Base-by-base conservation (phyloP, 1,140 invertebrate species). In the Aphaenogaster rudis region DNA sequence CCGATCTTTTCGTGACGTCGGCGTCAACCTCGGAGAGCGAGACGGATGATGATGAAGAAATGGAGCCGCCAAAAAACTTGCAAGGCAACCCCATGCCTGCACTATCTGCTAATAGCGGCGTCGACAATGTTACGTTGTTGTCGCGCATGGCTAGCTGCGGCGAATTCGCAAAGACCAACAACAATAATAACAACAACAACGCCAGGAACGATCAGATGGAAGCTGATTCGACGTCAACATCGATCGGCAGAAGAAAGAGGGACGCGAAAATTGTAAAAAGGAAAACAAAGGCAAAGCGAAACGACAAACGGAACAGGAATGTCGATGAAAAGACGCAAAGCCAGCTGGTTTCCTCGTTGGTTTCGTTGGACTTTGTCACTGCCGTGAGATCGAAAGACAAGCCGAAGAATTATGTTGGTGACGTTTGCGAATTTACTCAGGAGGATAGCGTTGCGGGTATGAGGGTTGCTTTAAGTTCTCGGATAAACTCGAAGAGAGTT, bases 81-180 rank as follows among this genome's bases (percentile, higher is more conserved):
- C 92, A 95, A 94, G 92, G 95, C 95, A 96, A 96, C 95, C 96
- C 95, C 95, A 96, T 96, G 93, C 95, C 94, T 96, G 96, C 95
- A 95, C 95, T 96, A 96, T 96, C 95, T 96, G 94, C 90, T 96
- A 95, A 95, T 94, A 91, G 92, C 92, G 88, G 87, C 82, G 93
- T 86, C 72, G 91, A 92, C 91, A 91, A 94, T 74, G 54, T 54
- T 5, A 64, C 90, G 81, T 88, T 82, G 82, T 94, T 88, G 85
- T 91, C 90, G 78, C 90, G 92, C 77, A 63, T 88, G 80, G 81
- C 93, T 93, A 93, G 80, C 91, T 93, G 87, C 91, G 91, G 94
- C 69, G 91, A 95, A 94, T 95, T 95, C 93, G 94, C 94, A 93
- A 93, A 85, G 48, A 63, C 88, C 90, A 92, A 92, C 76, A 90